Percentiles rank a stretch among this genome's conserved stretches.
Conservation (phyloP, 2,797 vertebrate genomes). For the Chaunax sp. region DNA sequence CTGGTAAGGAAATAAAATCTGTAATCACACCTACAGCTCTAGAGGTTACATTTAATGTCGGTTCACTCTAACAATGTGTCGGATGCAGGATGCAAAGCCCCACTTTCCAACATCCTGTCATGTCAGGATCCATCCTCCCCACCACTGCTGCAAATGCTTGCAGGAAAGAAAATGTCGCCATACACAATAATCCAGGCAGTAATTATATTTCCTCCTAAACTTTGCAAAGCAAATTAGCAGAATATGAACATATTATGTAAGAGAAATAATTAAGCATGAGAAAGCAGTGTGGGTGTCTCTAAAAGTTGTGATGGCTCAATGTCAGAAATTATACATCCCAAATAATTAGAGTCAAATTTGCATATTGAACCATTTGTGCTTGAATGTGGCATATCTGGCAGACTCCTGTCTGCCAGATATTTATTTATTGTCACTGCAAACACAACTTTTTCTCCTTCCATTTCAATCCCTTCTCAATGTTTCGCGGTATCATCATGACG, state of each 20-base stretch:
- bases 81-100: too few relatives aligned
- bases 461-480: not conserved
- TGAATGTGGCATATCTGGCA: conserved; percentile 9
- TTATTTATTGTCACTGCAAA: not conserved
- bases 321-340: conserved; percentile 1
- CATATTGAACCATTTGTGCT: conserved; percentile 9
- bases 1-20: not conserved
- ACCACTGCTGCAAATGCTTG: not conserved
- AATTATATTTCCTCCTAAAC: conserved; percentile 7
- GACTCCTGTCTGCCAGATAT: conserved; percentile 39
- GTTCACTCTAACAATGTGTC: too few relatives aligned
- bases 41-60: too few relatives aligned
- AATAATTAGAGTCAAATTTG: conserved; percentile 31
- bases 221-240: not conserved
- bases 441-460: not conserved
- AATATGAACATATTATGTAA: not conserved
- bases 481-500: not conserved
- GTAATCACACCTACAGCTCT: too few relatives aligned
- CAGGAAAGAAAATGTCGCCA: not conserved
- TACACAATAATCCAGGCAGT: not conserved
- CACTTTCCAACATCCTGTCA: not conserved
- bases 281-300: not conserved
- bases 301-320: conserved; percentile 8
- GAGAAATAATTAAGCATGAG: not conserved
- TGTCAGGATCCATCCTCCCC: not conserved